These are phyloP conservation scores for Tringa solitaria DNA, from an alignment of 2,113 vertebrate species.

Conservation along the genomic window DNA sequence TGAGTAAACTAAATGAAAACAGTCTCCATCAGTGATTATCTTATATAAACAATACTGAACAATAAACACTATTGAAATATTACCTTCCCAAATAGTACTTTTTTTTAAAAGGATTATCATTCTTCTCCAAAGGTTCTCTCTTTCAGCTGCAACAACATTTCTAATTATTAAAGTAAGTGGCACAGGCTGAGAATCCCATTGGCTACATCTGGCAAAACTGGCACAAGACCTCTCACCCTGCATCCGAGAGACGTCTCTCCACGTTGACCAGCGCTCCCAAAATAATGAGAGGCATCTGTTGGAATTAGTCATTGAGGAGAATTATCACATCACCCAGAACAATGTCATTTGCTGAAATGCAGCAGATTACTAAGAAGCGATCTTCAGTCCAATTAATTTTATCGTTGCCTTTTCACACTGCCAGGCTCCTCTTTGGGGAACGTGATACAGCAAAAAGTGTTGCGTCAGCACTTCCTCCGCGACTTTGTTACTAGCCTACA, in stretches of 20 bases:
- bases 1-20: not conserved
- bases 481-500: rapidly evolving
- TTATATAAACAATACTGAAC: not conserved
- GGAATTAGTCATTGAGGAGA: not conserved
- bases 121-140: not conserved
- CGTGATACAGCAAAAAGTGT: rapidly evolving
- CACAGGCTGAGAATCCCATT: not conserved
- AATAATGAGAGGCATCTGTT: not conserved
- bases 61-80: not conserved
- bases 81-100: not conserved
- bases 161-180: not conserved
- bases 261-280: not conserved
- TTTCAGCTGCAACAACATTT: not conserved
- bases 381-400: not conserved
- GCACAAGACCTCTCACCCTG: not conserved
- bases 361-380: not conserved
- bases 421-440: not conserved
- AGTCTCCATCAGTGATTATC: not conserved
- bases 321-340: not conserved
- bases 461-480: not conserved
- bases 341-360: not conserved
- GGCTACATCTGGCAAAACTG: not conserved
- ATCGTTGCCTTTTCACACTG: not conserved
- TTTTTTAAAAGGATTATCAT: not conserved
- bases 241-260: not conserved